phyloP scores from a whole-genome alignment of 2,888 invertebrate genomes.

The Acanthosepion esculentum region DNA sequence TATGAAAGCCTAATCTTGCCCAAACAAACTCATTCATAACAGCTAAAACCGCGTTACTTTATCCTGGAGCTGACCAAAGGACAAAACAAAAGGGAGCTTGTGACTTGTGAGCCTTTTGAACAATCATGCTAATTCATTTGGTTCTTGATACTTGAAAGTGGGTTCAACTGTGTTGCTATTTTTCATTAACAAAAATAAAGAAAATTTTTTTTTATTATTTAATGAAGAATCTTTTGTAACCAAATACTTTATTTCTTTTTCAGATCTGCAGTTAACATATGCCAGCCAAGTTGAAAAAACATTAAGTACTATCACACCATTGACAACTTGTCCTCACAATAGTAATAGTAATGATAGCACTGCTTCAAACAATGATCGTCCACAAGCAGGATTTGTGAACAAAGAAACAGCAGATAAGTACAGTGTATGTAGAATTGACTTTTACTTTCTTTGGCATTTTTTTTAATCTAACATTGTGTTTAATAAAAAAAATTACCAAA shows the following conservation, averaged over 20 bases:
- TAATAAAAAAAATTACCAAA: too few species aligned
- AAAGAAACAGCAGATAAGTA: conserved; percentile 39
- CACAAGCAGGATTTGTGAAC: conserved; percentile 37
- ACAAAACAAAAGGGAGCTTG: too few species aligned
- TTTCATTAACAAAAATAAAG: neutral
- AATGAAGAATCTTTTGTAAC: neutral
- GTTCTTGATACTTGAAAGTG: too few species aligned
- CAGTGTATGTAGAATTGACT: neutral
- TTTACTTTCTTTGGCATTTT: too few species aligned
- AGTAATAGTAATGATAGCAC: conserved; percentile 39
- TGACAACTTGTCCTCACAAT: conserved; percentile 42
- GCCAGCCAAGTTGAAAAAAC: conserved; percentile 34
- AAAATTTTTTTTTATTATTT: neutral
- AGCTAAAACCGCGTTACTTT: too few species aligned
- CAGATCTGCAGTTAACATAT: conserved; percentile 39
- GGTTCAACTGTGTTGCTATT: too few species aligned
- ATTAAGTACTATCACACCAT: conserved; percentile 15
- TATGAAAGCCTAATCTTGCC: too few species aligned
- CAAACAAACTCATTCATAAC: too few species aligned
- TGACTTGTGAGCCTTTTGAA: neutral
- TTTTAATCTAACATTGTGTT: too few species aligned
- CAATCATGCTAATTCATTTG: neutral
- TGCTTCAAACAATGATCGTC: conserved; percentile 36
- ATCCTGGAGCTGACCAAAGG: too few species aligned
- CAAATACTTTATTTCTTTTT: neutral